Conservation (phyloP, 2,797 vertebrate genomes). For the Aeoliscus strigatus region DNA sequence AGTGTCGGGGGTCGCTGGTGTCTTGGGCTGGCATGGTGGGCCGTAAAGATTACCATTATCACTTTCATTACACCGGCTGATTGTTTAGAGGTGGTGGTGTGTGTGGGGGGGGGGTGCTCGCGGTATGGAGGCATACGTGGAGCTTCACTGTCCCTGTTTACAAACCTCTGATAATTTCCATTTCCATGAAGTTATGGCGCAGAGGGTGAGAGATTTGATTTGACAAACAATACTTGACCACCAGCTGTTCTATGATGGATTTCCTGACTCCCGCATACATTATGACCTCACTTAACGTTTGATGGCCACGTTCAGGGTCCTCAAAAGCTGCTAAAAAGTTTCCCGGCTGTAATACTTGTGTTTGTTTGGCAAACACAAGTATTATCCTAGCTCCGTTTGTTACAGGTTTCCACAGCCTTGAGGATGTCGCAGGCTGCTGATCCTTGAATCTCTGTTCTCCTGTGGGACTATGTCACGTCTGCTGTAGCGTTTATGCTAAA, state of each 20-base stretch:
- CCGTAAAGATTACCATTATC: conserved; percentile 74
- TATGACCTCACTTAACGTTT: no score
- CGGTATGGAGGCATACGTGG: conserved; percentile 21
- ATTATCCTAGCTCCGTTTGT: no score
- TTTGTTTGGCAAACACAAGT: no score
- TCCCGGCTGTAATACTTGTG: no score
- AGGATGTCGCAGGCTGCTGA: no score
- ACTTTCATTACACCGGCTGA: conserved; percentile 67
- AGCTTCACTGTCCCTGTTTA: conserved; percentile 42
- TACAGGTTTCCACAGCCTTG: no score
- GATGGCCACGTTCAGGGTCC: no score
- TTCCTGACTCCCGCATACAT: conserved; percentile 3
- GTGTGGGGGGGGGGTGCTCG: conserved; percentile 1
- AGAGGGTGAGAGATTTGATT: conserved; percentile 44
- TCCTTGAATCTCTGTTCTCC: no score
- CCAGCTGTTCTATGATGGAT: conserved; percentile 21
- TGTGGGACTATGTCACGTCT: no score
- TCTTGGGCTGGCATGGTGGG: conserved; percentile 64
- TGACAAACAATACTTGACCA: conserved; percentile 27
- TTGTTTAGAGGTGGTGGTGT: conserved; percentile 65
- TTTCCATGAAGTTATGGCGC: conserved; percentile 50
- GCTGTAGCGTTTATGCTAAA: no score
- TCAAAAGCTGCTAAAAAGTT: no score
- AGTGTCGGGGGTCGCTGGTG: conserved; percentile 60
- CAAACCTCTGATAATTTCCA: conserved; percentile 54